Evolutionary conservation across 2,888 invertebrate genomes (phyloP).

Genomic region (Micropterix aruncella): DNA sequence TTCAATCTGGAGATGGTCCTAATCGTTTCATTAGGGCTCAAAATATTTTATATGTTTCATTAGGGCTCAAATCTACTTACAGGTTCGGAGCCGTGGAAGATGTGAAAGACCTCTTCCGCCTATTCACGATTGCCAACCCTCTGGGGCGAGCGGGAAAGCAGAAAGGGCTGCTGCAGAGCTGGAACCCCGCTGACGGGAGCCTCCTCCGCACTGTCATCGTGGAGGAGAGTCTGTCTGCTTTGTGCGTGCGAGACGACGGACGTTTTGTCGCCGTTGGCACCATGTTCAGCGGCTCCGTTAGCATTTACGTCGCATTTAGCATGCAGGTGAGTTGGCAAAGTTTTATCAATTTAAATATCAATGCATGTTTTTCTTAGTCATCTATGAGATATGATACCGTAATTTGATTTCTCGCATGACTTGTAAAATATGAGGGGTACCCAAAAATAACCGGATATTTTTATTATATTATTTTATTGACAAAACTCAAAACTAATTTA

Average conservation of each 20-base stretch:
- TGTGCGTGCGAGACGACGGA: conserved; percentile 85
- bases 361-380: no score
- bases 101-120: conserved; percentile 43
- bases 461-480: no score
- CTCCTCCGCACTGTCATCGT: conserved; percentile 43
- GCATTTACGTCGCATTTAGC: conserved; percentile 83
- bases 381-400: no score
- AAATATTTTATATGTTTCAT: no score
- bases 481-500: no score
- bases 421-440: no score
- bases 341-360: no score
- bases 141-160: conserved; percentile 55
- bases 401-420: no score
- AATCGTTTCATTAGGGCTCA: no score
- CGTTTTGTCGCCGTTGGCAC: conserved; percentile 85
- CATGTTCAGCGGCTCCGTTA: conserved; percentile 85
- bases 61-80: conserved; percentile 12
- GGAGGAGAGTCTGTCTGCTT: conserved; percentile 66
- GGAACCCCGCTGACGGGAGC: conserved; percentile 40
- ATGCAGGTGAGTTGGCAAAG: conserved; percentile 74
- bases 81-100: conserved; percentile 63
- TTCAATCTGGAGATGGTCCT: no score
- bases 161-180: conserved; percentile 57
- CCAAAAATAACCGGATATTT: no score
- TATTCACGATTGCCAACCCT: conserved; percentile 75